Evolutionary conservation across 1,140 invertebrate genomes (phyloP).

Genomic region (Drosophila lacertosa): DNA sequence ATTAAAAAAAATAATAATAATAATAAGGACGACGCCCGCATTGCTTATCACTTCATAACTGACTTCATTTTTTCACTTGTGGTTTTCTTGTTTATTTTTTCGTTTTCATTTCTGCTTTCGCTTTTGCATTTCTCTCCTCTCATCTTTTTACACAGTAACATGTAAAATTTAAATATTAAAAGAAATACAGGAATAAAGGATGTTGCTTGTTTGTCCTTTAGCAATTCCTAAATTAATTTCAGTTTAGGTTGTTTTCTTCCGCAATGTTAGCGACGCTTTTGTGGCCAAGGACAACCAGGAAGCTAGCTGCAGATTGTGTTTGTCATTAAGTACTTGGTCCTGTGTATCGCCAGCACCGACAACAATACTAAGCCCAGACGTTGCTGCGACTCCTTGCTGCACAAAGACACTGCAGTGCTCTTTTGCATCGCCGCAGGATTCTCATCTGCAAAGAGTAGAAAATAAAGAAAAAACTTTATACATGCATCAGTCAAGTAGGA

Average conservation of each 20-base stretch:
- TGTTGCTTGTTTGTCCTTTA: conserved; percentile 41
- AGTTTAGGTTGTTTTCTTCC: too few species aligned
- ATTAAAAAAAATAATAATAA: too few species aligned
- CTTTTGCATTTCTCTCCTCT: conserved; percentile 6
- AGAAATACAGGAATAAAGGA: conserved; percentile 51
- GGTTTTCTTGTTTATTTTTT: conserved; percentile 20
- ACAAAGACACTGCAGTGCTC: conserved; percentile 48
- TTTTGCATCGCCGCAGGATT: conserved; percentile 82
- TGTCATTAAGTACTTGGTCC: conserved; percentile 45
- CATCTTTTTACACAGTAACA: conserved; percentile 65
- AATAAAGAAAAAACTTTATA: conserved; percentile 9
- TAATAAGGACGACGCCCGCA: too few species aligned
- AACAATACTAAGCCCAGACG: conserved; percentile 15
- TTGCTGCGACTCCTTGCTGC: conserved; percentile 14
- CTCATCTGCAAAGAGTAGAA: conserved; percentile 71
- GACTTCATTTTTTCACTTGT: conserved; percentile 1
- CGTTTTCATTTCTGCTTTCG: conserved; percentile 33
- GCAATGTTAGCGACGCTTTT: too few species aligned
- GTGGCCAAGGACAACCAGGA: background rate
- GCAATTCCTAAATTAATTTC: conserved; percentile 26
- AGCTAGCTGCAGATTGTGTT: conserved; percentile 29
- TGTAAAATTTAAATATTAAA: conserved; percentile 77
- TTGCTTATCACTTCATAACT: conserved; percentile 2
- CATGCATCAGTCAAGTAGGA: too few species aligned
- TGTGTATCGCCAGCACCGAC: conserved; percentile 28